Evolutionary conservation across 2,113 vertebrate species (phyloP).

Genomic region (Laticauda colubrina): DNA sequence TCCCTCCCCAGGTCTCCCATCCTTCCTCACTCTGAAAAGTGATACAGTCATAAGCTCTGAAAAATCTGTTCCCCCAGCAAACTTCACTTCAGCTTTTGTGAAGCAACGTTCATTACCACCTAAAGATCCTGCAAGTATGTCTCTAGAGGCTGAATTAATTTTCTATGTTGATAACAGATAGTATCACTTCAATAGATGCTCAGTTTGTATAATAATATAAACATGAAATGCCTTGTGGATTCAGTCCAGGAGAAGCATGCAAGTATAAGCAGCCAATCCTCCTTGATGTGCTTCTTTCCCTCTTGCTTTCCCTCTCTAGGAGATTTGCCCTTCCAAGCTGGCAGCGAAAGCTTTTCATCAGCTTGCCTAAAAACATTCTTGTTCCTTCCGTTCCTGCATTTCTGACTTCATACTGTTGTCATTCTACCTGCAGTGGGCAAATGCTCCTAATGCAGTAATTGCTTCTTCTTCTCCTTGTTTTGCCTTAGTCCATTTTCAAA

Average conservation of each 20-base stretch:
- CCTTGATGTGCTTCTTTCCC: background rate
- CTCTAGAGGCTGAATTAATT: background rate
- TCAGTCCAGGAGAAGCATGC: background rate
- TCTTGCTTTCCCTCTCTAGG: background rate
- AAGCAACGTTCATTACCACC: constrained; percentile 23
- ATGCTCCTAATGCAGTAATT: background rate
- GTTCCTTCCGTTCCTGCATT: background rate
- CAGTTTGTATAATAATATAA: constrained; percentile 17
- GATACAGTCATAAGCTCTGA: background rate
- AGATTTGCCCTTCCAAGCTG: background rate
- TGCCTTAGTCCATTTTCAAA: constrained; percentile 1
- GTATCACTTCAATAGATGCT: constrained; percentile 8
- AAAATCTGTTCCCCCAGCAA: constrained; percentile 29
- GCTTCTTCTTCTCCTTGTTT: background rate
- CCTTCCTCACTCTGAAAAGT: constrained; percentile 15
- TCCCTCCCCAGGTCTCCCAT: constrained; percentile 24
- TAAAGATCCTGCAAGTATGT: constrained; percentile 50
- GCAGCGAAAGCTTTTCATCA: background rate
- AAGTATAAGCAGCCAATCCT: background rate
- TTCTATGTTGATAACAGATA: background rate
- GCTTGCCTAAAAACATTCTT: rapidly evolving
- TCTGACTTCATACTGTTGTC: constrained; percentile 1
- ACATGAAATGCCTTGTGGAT: constrained; percentile 20
- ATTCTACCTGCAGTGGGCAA: background rate
- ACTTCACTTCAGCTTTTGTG: constrained; percentile 20